Evolutionary conservation across 2,797 vertebrate genomes (phyloP), one percentile per base, ranked within the genome.

Genomic region (Sandelia bainsii): DNA sequence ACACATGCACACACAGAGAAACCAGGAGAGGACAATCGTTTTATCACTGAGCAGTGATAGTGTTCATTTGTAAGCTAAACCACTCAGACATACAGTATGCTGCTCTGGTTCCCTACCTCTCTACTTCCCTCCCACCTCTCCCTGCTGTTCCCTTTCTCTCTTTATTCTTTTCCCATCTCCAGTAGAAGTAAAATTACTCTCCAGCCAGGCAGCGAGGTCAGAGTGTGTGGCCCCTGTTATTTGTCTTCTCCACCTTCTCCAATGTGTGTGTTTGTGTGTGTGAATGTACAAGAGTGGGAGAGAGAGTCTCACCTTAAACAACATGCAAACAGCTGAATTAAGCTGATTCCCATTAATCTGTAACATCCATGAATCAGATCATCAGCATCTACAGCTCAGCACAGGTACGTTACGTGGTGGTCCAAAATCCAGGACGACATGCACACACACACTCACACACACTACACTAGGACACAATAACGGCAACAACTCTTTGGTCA

Each of bases 161-260:
- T 77, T 74, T 85, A 81, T 88, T 86, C 82, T 59, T 79, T 78
- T 82, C 77, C 76, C 81, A 88, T 84, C 90, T 76, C 70, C 79
- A 81, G 72, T 32, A 79, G 83, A 80, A 86, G 87, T 88, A 88
- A 91, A 90, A 92, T 90, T 89, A 90, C 88, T 90, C 87, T 89
- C 77, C 85, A 87, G 83, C 76, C 85, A 84, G 88, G 81, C 86
- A 87, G 87, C 84, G 82, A 92, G 90, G 89, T 91, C 91, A 91
- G 76, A 93, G 88, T 62, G 68, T 81, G 72, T 87, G 84, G 79
- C 86, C 89, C 80, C 79, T 62, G 89, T 85, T 85, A 93, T 92
- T 92, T 92, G 87, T 93, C 88, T 91, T 90, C 77, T 64, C 72
- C 77, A 76, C 66, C 74, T n/a, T 72, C 71, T 74, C 72, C 67